Evolutionary conservation across 2,888 invertebrate genomes (phyloP), one percentile per base, ranked within the genome.

Genomic region (Ormyrus pomaceus): DNA sequence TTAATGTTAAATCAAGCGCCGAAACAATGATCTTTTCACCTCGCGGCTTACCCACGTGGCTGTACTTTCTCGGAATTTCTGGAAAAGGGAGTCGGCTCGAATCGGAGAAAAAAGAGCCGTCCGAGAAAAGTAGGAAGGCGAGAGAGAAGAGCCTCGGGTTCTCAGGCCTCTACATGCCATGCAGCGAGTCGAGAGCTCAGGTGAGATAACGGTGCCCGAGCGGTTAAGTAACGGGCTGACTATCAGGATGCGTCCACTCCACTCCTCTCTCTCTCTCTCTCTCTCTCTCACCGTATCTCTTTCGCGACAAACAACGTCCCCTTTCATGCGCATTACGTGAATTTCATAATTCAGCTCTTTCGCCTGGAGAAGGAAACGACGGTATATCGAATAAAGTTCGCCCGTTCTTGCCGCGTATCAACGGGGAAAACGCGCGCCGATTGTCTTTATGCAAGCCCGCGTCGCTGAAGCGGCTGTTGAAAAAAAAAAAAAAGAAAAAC

Each of bases 131-230:
- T 34, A 34, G 59, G 19, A 51, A n/a, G 6, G 55, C 10, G 64
- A 56, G 58, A 19, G 56, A 68, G 50, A 13, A 58, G 48, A 48
- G 64, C 46, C 45, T 13, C 8, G 55, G 5, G 19, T 76, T 77
- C 71, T 55, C 77, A 64, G 65, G 48, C 11, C 13, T 13, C 62
- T n/a, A n/a, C 55, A 6, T 53, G 46, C 45, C 51, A 55, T 55
- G 68, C 45, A 69, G 58, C 56, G 1, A 53, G 56, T 61, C 62
- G 50, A 45, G 87, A 68, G 79, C 58, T 86, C 89, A 89, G 90
- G 89, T 90, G 89, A 90, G 88, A 86, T 90, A 90, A 90, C 90
- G 90, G 90, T 89, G 87, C 87, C 87, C 86, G 79, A 72, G 66
- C 77, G 90, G 90, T 90, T 89, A 89, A 90, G 88, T 90, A 90